Evolutionary conservation across 2,797 vertebrate species (phyloP), one percentile per base, ranked within the genome.

Genomic region (Myripristis murdjan): DNA sequence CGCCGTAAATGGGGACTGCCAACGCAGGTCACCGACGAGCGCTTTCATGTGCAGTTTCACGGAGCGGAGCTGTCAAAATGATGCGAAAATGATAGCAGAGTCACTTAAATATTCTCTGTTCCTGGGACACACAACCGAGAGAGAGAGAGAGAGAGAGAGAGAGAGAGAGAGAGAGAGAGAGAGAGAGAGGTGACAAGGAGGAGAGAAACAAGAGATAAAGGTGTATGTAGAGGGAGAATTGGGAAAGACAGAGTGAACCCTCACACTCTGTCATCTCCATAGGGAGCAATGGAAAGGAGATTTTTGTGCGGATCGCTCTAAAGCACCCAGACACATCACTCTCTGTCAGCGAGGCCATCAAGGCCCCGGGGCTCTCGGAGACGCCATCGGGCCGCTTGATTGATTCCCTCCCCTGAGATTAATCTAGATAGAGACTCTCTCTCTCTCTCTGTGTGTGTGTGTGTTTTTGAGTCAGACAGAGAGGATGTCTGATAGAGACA

Each of bases 371-470:
- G 77, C 81, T 81, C 71, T 53, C 52, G n/a, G 55, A 82, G 79
- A 75, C 31, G 64, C 62, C 75, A 73, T 14, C n/a, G 22, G 74
- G 64, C 59, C 1, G 12, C 33, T 53, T 91, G 91, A 94, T 92
- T 88, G 91, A 94, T 93, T 91, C 73, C 77, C 75, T 53, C 77
- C 55, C 75, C 79, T 53, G 77, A 91, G 89, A 92, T 92, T 88
- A 90, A 93, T 94, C 83, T 75, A 70, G 87, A 90, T 85, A 86
- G 64, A 39, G 86, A 82, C 68, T 63, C 66, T 77, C 72, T 54
- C 56, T 83, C 79, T 55, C 72, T 65, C 61, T 33, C 70, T 54
- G 61, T 46, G 75, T 77, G 74, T 70, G 75, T 56, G 58, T 28
- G 58, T 16, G 35, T 75, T 69, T 82, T 33, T 63, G 74, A 46